Evolutionary conservation across 1,140 invertebrate genomes (phyloP).

Genomic region (Sminthurides bifidus): DNA sequence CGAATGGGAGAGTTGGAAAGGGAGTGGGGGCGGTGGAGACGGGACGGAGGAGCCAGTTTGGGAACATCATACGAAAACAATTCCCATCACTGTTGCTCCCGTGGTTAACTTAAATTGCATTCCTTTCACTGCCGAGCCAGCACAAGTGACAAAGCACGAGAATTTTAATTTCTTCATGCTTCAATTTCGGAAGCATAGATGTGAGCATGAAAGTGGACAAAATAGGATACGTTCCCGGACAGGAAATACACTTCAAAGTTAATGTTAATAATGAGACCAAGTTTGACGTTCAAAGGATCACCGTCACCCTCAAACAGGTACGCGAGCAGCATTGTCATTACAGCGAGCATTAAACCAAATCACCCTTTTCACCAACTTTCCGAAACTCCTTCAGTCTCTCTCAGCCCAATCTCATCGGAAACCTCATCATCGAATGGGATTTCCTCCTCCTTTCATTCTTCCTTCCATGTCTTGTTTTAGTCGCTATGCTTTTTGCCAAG

Average conservation of each 20-base stretch:
- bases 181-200: not conserved
- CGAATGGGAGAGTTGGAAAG: not conserved
- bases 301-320: constrained; percentile 3
- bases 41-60: not conserved
- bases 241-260: constrained; percentile 1
- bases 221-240: not conserved
- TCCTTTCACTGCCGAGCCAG: not conserved
- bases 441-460: no score
- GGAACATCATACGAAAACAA: not conserved
- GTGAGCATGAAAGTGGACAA: not conserved
- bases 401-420: no score
- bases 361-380: no score
- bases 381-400: no score
- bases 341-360: no score
- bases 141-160: not conserved
- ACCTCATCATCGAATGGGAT: no score
- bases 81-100: not conserved
- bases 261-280: not conserved
- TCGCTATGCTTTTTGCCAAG: no score
- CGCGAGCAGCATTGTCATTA: no score
- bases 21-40: no score
- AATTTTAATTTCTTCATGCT: constrained; percentile 4
- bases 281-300: constrained; percentile 1
- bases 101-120: not conserved
- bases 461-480: no score